Conservation (phyloP, 2,888 invertebrate species). For the Didymodactylos carnosus region DNA sequence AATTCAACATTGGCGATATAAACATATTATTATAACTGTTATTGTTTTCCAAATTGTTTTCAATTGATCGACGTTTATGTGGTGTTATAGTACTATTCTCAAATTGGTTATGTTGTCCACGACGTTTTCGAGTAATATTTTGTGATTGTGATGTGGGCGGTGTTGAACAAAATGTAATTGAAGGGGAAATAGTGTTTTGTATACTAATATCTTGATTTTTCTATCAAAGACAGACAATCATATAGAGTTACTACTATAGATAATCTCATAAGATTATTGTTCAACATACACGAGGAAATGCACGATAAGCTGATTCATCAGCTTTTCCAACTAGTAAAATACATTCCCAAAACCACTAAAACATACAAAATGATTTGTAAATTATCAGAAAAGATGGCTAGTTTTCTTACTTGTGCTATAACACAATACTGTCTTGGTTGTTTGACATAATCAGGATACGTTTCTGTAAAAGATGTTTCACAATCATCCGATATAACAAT, state of each 20-base stretch:
- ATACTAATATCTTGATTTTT: too few relatives aligned
- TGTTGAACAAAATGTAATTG: not conserved
- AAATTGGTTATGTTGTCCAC: not conserved
- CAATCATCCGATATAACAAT: conserved; percentile 27
- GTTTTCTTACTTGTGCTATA: not conserved
- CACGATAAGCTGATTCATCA: conserved; percentile 68
- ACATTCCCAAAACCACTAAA: conserved; percentile 88
- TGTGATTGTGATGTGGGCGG: not conserved
- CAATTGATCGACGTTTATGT: not conserved
- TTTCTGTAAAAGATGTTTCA: not conserved
- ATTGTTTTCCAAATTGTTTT: not conserved
- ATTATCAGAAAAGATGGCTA: conserved; percentile 4
- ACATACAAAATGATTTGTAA: conserved; percentile 12
- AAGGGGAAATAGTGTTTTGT: not conserved
- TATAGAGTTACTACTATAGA: too few relatives aligned
- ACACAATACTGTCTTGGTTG: not conserved
- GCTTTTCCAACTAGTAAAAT: conserved; percentile 83
- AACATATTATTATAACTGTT: too few relatives aligned
- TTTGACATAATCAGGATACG: not conserved
- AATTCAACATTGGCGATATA: too few relatives aligned
- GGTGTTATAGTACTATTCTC: not conserved
- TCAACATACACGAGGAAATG: too few relatives aligned
- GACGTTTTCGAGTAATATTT: not conserved
- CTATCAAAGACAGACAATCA: too few relatives aligned
- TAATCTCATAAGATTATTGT: too few relatives aligned